Base-by-base conservation (phyloP, 2,888 invertebrate genomes). In the Drosophila austrosaltans region DNA sequence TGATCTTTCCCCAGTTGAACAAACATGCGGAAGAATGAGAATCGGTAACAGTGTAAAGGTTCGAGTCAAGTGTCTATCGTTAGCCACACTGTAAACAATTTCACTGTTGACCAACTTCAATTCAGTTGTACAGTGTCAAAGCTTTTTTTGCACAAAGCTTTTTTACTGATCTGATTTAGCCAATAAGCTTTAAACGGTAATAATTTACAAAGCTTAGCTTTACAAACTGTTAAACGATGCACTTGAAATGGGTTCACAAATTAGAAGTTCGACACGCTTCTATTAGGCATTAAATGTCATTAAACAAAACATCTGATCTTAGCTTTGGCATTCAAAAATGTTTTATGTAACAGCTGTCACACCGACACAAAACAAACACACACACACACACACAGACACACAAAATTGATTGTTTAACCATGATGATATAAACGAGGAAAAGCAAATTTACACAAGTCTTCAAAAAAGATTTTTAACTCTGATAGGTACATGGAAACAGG, bases 381-480 rank as follows among this genome's bases (percentile, higher is more conserved):
- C 42, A 78, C 69, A 20, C 76, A 76, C 73, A 69, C 68, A 53
- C 53, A 44, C 59, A 40, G 5, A 22, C 25, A 25, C 65, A 22
- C 66, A 22, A 39, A 56, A 77, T 77, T 81, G 70, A 76, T 80
- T 77, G 74, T 54, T 74, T 32, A 32, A 20, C 32, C 63, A 36
- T 8, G 36, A 76, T 59, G 53, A 25, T 76, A 66, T 81, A 54
- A 48, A 25, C 7, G 71, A 82, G 68, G 72, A 65, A 65, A 63
- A 71, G 65, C 74, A 66, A 82, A 86, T 82, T 81, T 84, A 74
- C 77, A 67, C 81, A 86, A 73, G 66, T 63, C 86, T 66, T 73
- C 54, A 36, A 73, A 75, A 70, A 10, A 40, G 28, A 28, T 28
- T 36, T 59, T 25, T 10, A 25, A 39, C n/a, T 42, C 22, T 40